Evolutionary conservation across 2,797 vertebrate species (phyloP), one percentile per base, ranked within the genome.

Genomic region (Crypturellus tataupa): DNA sequence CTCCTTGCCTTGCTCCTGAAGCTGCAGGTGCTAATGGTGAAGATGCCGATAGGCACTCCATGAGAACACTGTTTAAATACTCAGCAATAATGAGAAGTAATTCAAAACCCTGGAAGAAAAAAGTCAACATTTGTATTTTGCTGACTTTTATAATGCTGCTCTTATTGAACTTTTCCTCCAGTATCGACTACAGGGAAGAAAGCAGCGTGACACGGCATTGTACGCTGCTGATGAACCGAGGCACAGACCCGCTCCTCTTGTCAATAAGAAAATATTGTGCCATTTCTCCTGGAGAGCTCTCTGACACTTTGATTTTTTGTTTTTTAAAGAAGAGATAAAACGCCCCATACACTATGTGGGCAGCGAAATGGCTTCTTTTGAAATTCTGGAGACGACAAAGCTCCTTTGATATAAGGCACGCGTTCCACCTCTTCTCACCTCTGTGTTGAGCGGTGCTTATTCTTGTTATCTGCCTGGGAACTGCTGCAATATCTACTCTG

Each of bases 291-390:
- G 40, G 53, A 75, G 35, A 70, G 5, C 62, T 85, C 59, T 63
- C 31, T 37, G 68, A 25, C 51, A 76, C 58, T 95, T 84, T 87
- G 33, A 76, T 86, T 93, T 84, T 75, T 68, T 67, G 55, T n/a
- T 31, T 53, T 82, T 93, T 9, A 56, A 64, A 33, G 56, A 60
- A 46, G 65, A 92, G 49, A 81, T 60, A 80, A 81, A 94, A 95
- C 78, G 94, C 31, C 40, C 49, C 8, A 3, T 82, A 68, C 12
- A 29, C 40, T 73, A 10, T 39, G 46, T 58, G 83, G 77, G 59
- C 44, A 93, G 78, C 85, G 87, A 95, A 97, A 94, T 69, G 27
- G 17, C 27, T 91, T 82, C 72, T 87, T 97, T 96, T 95, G 89
- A 97, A 97, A 95, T 85, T 76, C 44, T 68, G 84, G n/a, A 68